Conservation (phyloP, 2,797 vertebrate species). For the Neosilurus mollespiculum region DNA sequence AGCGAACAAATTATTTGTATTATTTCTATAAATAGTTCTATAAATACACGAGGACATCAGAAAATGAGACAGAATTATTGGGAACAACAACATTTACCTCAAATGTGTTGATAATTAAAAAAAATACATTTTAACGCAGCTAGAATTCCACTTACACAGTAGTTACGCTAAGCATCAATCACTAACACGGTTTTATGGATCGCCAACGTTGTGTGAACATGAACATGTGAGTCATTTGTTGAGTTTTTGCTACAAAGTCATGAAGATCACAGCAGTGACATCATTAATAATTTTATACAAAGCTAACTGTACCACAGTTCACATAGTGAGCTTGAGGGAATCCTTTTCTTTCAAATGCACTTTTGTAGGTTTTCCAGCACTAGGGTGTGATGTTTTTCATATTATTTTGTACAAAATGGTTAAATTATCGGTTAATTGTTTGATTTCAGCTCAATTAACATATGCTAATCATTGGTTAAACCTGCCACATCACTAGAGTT, state of each 20-base stretch:
- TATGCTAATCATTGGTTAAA: background rate
- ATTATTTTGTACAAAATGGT: too few relatives aligned
- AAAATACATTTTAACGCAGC: background rate
- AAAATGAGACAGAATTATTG: background rate
- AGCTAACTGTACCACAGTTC: background rate
- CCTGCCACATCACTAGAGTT: background rate
- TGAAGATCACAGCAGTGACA: background rate
- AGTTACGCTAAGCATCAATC: background rate
- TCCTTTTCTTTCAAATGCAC: background rate
- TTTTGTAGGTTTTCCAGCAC: background rate
- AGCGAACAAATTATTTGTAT: too few relatives aligned
- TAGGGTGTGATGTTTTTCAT: background rate
- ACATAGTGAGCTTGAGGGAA: too few relatives aligned
- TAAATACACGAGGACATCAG: background rate
- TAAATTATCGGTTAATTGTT: background rate
- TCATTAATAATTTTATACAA: background rate
- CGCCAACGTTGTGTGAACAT: background rate
- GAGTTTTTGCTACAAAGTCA: background rate
- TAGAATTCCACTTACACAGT: background rate
- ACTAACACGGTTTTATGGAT: background rate
- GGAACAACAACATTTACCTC: background rate
- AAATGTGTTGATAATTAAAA: background rate
- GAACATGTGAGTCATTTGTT: too few relatives aligned
- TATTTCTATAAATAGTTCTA: too few relatives aligned
- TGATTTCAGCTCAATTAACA: background rate